Conservation (phyloP, 1,140 invertebrate genomes). For the Neomicropteryx cornuta region DNA sequence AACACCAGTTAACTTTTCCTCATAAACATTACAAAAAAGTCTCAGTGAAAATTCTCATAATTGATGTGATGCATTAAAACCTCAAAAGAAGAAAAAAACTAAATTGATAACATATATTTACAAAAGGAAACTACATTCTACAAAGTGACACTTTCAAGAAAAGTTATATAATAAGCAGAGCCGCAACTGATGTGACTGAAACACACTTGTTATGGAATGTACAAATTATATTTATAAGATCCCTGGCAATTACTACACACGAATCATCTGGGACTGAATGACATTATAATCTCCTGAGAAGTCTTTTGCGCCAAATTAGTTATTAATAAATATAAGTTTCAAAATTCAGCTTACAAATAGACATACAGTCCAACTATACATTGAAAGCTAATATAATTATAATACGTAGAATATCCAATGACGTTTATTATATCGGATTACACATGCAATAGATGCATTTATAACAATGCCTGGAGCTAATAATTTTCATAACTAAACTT, state of each 20-base stretch:
- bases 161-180: no score
- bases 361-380: conserved; percentile 37
- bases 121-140: no score
- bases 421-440: conserved; percentile 10
- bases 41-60: conserved; percentile 4
- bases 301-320: conserved; percentile 13
- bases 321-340: conserved; percentile 12
- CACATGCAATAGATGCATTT: conserved; percentile 8
- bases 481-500: no score
- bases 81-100: no score
- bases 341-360: conserved; percentile 22
- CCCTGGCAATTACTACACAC: conserved; percentile 39
- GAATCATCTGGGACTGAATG: conserved; percentile 24
- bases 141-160: no score
- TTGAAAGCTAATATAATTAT: conserved; percentile 31
- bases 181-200: conserved; percentile 16
- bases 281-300: conserved; percentile 8
- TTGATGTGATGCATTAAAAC: conserved; percentile 1
- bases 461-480: no score
- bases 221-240: conserved; percentile 51
- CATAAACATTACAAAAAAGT: conserved; percentile 9
- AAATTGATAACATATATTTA: no score
- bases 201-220: conserved; percentile 56
- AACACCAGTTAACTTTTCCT: conserved; percentile 12
- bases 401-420: conserved; percentile 9